Base-by-base conservation (phyloP, 1,140 invertebrate species). In the Campodea augens region DNA sequence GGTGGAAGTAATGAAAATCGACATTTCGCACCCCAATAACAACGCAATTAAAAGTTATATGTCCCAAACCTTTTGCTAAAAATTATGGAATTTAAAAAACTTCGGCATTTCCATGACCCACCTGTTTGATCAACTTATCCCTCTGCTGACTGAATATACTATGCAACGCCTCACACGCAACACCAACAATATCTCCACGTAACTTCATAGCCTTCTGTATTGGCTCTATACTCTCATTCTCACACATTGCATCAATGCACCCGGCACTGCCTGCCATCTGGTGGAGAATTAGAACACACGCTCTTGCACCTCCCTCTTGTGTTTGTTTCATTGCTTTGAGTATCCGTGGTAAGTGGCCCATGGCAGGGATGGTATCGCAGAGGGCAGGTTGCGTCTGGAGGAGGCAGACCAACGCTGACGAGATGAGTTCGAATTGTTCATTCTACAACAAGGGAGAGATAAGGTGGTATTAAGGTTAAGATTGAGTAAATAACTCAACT, bases 301-400 rank as follows among this genome's bases (percentile, higher is more conserved):
- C 21, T 51, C 45, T 10, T 59, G 46, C 3, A 49, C 32, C 36
- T 55, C 54, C 19, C 51, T 49, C 44, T 57, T 56, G 27, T 51
- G 52, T 24, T 44, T 46, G 43, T 5, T 65, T 65, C 67, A 95
- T 79, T 55, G 85, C 74, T 52, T 75, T 69, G 54, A 87, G 83
- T 21, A 97, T 66, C 50, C 86, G 74, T 15, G 91, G 91, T 60
- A 98, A 78, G 61, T 97, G 88, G 10, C 93, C 95, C 56, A 95
- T 74, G 15, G 86, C 75, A 15, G 95, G 92, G 42, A 97, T 76
- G 52, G 84, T 75, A 60, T 98, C 90, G 19, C 84, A 73, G 38
- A 96, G 71, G 54, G 73, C 68, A n/a, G 86, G 81, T 60, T 95
- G 88, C 18, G 84, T 75, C 54, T 77, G 71, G 22, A 97, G 66